Evolutionary conservation across 1,140 invertebrate genomes (phyloP), one percentile per base, ranked within the genome.

Genomic region (Drosophila busckii): DNA sequence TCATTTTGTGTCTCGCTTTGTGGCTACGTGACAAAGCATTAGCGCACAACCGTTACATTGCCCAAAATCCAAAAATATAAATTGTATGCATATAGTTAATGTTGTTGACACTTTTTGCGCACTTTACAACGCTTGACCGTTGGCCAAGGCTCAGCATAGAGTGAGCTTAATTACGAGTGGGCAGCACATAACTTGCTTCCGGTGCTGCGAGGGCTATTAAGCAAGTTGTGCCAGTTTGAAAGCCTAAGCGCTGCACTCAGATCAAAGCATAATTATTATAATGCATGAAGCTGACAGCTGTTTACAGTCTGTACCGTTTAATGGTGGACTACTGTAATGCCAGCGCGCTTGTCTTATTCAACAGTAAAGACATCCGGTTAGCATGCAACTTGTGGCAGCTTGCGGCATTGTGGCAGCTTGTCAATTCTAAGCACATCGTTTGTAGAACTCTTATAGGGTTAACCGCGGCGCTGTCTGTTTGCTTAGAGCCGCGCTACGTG

Each of bases 361-460:
- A 7, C 19, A 54, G 70, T 62, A 59, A 65, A 80, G 68, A 78
- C 73, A 78, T 78, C 73, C 73, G 73, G 73, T 60, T 78, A 4
- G 62, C 28, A 40, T 69, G 59, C 65, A 42, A 41, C 45, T 34
- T 42, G 22, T 67, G 58, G 60, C 63, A 62, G 53, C 75, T 78
- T 80, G 73, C n/a, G n/a, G 45, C 46, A 28, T 34, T 42, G 22
- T 67, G 58, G 60, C 63, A 62, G 53, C 75, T 78, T 80, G 73
- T 68, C 75, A 68, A 80, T 78, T 80, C 75, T 65, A 73, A 69
- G 58, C 75, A 80, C 71, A 80, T 68, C 56, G 35, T 46, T 67
- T 71, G 48, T 41, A 38, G 49, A 12, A 25, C 41, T 59, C 58
- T 54, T 60, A 26, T 23, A 25, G 26, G 26, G 3, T 12, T n/a